phyloP scores from a whole-genome alignment of 2,888 invertebrate species.

The Caradrina clavipalpis region DNA sequence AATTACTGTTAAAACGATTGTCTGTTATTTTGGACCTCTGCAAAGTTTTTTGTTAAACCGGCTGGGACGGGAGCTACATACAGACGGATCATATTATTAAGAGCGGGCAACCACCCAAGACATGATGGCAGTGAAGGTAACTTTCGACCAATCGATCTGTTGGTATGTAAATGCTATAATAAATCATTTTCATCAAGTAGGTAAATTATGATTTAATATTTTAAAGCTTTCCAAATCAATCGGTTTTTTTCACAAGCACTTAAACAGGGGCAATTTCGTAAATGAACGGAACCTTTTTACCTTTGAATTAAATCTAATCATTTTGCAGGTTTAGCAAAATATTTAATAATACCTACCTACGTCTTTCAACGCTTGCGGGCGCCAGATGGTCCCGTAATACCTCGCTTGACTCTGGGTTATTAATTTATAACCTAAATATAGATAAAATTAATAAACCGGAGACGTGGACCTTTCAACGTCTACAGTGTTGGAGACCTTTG shows the following conservation, averaged over 20 bases:
- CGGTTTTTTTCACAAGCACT: constrained; percentile 6
- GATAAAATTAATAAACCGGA: constrained; percentile 30
- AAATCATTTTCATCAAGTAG: neutral
- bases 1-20: neutral
- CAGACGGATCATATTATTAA: neutral
- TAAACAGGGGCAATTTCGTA: neutral
- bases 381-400: constrained; percentile 31
- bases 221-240: constrained; percentile 1
- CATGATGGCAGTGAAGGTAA: neutral
- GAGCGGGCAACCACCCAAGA: neutral
- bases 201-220: neutral
- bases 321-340: constrained; percentile 28
- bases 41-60: too few relatives aligned
- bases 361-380: constrained; percentile 20
- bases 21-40: neutral
- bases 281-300: neutral
- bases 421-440: constrained; percentile 49
- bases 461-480: constrained; percentile 40
- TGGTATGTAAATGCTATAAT: neutral
- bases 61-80: neutral
- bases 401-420: constrained; percentile 40
- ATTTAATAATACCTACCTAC: constrained; percentile 36
- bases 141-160: neutral
- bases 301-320: constrained; percentile 10
- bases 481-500: constrained; percentile 31